Evolutionary conservation across 1,140 invertebrate genomes (phyloP), one percentile per base, ranked within the genome.

Genomic region (Trichogramma pretiosum): DNA sequence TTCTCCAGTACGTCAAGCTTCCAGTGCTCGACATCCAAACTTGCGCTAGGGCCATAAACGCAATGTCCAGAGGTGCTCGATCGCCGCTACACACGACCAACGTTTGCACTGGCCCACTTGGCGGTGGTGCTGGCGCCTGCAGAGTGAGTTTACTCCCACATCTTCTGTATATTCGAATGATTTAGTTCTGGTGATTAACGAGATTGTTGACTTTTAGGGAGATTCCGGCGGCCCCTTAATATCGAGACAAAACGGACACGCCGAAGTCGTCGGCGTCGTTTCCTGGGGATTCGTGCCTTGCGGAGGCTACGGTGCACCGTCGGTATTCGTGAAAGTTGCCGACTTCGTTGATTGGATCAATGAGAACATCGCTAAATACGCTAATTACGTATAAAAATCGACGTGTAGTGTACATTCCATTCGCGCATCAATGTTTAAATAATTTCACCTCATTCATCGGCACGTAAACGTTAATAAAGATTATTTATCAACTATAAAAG

Each of bases 231-330:
- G 73, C 40, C 71, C 73, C 3, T 50, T 72, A 41, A 61, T 62
- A 23, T 61, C 75, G 18, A 28, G 24, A 9, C 23, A 48, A 0
- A 26, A 51, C 17, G 4, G 13, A 28, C 5, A 5, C 2, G 17
- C 5, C 10, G 7, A 49, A 1, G 45, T 58, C 3, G 38, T 85
- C 38, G 85, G 84, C 18, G 62, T 85, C 18, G 82, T 84, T 0
- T 85, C 83, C 1, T 87, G 82, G 80, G 84, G 83, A 4, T 68
- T 77, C 38, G 67, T 75, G 28, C 85, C 84, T 53, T 83, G 83
- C 56, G 79, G 81, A 16, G 43, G 62, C 17, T 61, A 56, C 50
- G 74, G 75, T 18, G 62, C 70, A 7, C 84, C 84, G 11, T 81
- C 83, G 1, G 76, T 87, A 4, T 86, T 80, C 58, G 80, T 82